A percentile compares a stretch with the other conserved stretches of the same genome.
These are phyloP conservation scores for Phylloscopus whistleri DNA, from an alignment of 2,113 vertebrate genomes.

Conservation along the genomic window DNA sequence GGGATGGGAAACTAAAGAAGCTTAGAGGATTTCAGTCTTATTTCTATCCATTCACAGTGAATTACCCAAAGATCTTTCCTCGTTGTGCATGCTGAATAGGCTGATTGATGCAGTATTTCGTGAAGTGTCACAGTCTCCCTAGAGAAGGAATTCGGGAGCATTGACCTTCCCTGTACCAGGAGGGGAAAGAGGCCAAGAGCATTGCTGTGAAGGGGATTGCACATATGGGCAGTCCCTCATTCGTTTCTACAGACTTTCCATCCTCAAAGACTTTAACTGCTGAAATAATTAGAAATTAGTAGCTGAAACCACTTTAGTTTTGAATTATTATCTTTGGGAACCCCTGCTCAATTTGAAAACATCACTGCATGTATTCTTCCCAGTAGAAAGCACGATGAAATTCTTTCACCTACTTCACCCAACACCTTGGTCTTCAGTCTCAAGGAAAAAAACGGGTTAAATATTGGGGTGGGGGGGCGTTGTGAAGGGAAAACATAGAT, in stretches of 20 bases:
- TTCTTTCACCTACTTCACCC: not conserved
- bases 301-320: not conserved
- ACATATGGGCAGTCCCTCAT: not conserved
- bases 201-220: not conserved
- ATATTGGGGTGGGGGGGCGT: rapidly evolving
- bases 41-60: not conserved
- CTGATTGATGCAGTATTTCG: not conserved
- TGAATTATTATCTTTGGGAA: not conserved
- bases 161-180: not conserved
- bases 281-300: not conserved
- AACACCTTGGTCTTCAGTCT: not conserved
- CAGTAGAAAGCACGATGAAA: not conserved
- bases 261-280: not conserved
- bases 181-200: not conserved
- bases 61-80: not conserved
- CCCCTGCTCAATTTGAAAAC: not conserved
- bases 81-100: not conserved
- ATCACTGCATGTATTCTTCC: not conserved
- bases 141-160: not conserved
- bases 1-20: not conserved
- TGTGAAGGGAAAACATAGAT: not conserved
- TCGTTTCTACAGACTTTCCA: not conserved
- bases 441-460: not conserved
- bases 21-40: not conserved
- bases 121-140: not conserved